A percentile compares a stretch with the other conserved stretches of the same genome.
phyloP scores from a whole-genome alignment of 2,113 vertebrate genomes.

The Alaudala cheleensis region DNA sequence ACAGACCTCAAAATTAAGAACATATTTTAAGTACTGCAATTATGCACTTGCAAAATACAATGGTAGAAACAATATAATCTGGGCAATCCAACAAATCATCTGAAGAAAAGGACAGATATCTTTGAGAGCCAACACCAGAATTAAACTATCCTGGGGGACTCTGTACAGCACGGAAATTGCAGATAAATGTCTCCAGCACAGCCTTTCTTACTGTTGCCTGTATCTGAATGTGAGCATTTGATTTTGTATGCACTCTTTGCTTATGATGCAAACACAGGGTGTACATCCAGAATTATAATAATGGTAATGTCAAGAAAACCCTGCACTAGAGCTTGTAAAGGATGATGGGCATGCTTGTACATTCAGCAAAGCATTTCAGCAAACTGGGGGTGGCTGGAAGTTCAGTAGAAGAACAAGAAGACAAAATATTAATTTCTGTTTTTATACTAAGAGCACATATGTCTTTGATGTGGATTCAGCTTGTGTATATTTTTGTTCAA shows the following conservation, averaged over 20 bases:
- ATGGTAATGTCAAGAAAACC: no score
- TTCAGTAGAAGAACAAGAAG: background rate
- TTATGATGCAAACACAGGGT: background rate
- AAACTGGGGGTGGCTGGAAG: background rate
- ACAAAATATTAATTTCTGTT: background rate
- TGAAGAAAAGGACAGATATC: background rate
- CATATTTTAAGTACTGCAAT: rapidly evolving
- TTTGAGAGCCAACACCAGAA: background rate
- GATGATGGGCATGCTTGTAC: background rate
- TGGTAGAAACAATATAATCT: background rate
- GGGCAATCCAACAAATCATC: background rate
- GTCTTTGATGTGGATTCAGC: background rate
- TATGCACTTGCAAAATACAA: background rate
- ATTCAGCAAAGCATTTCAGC: background rate
- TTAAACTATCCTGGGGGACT: background rate
- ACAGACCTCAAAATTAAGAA: background rate
- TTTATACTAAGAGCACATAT: background rate
- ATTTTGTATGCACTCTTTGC: background rate
- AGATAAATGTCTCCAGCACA: background rate
- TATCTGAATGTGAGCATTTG: background rate
- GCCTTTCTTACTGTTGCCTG: background rate
- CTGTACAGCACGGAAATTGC: background rate
- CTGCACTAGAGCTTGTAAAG: background rate
- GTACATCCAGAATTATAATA: background rate
- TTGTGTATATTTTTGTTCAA: background rate